These are phyloP conservation scores for Nesometra sesokonis DNA, from an alignment of 35 echinoderm and acorn worm species.

Conservation along the genomic window DNA sequence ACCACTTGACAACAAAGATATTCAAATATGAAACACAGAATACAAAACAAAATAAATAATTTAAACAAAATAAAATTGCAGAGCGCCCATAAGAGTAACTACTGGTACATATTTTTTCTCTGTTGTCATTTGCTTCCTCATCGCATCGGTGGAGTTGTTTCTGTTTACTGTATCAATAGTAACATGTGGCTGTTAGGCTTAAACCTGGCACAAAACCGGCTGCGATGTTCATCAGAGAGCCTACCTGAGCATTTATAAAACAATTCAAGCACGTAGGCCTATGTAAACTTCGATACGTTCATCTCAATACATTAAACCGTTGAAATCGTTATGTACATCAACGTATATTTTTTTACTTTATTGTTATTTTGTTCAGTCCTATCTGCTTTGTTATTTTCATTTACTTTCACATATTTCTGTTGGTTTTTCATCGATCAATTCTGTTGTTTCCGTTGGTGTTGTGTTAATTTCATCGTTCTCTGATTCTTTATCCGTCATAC, in stretches of 20 bases:
- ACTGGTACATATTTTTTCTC: no score
- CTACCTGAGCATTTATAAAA: no score
- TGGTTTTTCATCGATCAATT: neutral
- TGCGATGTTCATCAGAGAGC: no score
- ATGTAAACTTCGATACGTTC: neutral
- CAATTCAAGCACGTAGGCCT: no score
- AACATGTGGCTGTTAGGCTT: no score
- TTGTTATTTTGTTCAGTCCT: neutral
- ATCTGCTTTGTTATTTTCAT: neutral
- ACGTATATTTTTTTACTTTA: neutral
- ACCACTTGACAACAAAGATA: no score
- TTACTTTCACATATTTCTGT: neutral
- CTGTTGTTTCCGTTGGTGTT: neutral
- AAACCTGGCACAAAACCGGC: no score
- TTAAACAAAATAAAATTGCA: neutral
- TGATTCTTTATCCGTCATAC: conserved; percentile 17
- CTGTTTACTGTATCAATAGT: no score
- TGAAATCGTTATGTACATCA: neutral
- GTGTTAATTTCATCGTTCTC: conserved; percentile 6
- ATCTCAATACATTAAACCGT: neutral
- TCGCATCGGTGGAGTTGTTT: no score
- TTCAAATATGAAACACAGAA: no score
- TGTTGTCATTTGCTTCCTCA: no score
- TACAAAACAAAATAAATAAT: neutral
- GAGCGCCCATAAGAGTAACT: neutral